phyloP scores from a whole-genome alignment of 2,888 invertebrate genomes.

The Sussaba pulchella region DNA sequence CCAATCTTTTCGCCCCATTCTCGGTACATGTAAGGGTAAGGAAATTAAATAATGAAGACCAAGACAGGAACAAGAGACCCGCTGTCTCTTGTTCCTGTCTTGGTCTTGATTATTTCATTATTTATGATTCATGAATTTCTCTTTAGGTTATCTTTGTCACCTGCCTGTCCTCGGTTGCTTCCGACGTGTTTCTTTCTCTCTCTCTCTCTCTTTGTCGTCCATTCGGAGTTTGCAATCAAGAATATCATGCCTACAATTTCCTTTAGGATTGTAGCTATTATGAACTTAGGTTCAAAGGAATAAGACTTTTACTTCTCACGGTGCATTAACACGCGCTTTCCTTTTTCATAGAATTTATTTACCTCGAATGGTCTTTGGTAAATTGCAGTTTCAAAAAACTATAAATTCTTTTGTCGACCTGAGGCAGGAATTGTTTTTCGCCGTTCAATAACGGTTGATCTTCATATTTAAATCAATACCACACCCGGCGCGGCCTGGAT shows the following conservation, averaged over 20 bases:
- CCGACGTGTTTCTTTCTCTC: not conserved
- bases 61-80: too few species aligned
- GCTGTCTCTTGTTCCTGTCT: too few species aligned
- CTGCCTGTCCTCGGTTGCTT: not conserved
- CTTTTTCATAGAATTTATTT: not conserved
- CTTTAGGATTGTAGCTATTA: not conserved
- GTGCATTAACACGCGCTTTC: not conserved
- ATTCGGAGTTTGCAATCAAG: not conserved
- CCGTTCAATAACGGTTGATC: too few species aligned
- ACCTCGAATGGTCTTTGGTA: not conserved
- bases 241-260: not conserved
- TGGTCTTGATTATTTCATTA: too few species aligned
- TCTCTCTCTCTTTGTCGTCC: too few species aligned
- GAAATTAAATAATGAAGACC: too few species aligned
- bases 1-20: too few species aligned
- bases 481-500: too few species aligned
- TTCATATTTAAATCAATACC: too few species aligned
- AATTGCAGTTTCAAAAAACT: not conserved
- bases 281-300: not conserved
- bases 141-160: conserved; percentile 5
- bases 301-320: not conserved
- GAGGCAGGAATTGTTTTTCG: too few species aligned
- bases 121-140: conserved; percentile 18
- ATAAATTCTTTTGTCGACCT: not conserved
- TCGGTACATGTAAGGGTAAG: too few species aligned